Evolutionary conservation across 2,888 invertebrate genomes (phyloP), one percentile per base, ranked within the genome.

Genomic region (Andrena trimmerana): DNA sequence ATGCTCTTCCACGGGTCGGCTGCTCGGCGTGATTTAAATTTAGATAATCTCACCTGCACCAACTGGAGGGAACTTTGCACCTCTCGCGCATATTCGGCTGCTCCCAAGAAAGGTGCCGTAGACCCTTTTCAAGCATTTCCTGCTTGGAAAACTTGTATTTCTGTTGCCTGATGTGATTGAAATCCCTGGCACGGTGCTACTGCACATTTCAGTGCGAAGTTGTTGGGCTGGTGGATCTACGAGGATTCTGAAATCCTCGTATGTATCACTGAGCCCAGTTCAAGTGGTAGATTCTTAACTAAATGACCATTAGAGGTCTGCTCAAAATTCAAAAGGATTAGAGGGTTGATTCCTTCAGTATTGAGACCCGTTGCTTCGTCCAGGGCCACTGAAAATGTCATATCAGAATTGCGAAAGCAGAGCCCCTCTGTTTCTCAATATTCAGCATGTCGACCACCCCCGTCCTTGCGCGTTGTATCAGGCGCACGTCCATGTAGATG

Each of bases 11-110:
- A 63, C 72, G 75, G 72, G 75, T 78, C 50, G 48, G 68, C 60
- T 66, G 74, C 78, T 48, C 65, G 69, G 80, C 67, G 78, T 75
- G 87, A 87, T 87, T 87, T 85, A 87, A 87, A 87, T 87, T 87
- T 87, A 87, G 87, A 87, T 87, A 87, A 87, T 87, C 87, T 87
- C 87, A 87, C 85, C 83, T 85, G 83, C 87, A 71, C 83, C 85
- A 78, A 79, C 52, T 68, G 24, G 10, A 68, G 67, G 16, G 29
- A 57, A 36, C 24, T 57, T 71, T 50, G 8, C 62, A 63, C 52
- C 48, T 57, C 80, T 60, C 76, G 68, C 31, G 50, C 54, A 13
- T 20, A 24, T 6, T 10, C 27, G 6, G 8, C 0, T 31, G 24
- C 70, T 31, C 13, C 48, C 13, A 5, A 31, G 20, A 60, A 42